phyloP scores from a whole-genome alignment of 2,113 vertebrate species.

The Labeo rohita region DNA sequence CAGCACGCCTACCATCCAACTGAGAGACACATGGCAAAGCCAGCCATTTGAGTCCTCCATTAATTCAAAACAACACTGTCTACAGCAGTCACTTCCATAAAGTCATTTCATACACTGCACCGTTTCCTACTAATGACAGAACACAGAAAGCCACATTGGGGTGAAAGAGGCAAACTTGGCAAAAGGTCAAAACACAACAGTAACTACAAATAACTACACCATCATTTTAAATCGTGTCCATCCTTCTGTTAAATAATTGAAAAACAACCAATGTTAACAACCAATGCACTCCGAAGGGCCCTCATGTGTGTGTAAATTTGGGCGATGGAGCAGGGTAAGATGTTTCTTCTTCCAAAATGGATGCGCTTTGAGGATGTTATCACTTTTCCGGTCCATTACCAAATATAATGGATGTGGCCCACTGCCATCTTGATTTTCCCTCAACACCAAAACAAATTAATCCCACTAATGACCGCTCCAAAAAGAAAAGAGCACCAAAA shows the following conservation, averaged over 20 bases:
- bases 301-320: neutral
- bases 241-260: neutral
- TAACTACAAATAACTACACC: neutral
- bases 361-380: conserved; percentile 19
- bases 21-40: conserved; percentile 35
- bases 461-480: conserved; percentile 48
- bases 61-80: conserved; percentile 28
- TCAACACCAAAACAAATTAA: conserved; percentile 54
- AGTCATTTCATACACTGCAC: conserved; percentile 11
- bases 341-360: conserved; percentile 19
- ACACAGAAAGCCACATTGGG: neutral
- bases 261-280: neutral
- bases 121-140: conserved; percentile 10
- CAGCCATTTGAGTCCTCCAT: conserved; percentile 2
- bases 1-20: conserved; percentile 38
- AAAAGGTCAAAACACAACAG: conserved; percentile 2
- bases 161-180: neutral
- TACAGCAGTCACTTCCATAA: conserved; percentile 25
- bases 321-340: neutral
- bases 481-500: conserved; percentile 17
- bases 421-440: conserved; percentile 23
- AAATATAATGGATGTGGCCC: conserved; percentile 34
- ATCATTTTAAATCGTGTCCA: neutral
- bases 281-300: neutral
- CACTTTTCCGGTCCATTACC: conserved; percentile 45